phyloP scores from a whole-genome alignment of 2,113 vertebrate species.

The Rhegmatorhina hoffmannsi region DNA sequence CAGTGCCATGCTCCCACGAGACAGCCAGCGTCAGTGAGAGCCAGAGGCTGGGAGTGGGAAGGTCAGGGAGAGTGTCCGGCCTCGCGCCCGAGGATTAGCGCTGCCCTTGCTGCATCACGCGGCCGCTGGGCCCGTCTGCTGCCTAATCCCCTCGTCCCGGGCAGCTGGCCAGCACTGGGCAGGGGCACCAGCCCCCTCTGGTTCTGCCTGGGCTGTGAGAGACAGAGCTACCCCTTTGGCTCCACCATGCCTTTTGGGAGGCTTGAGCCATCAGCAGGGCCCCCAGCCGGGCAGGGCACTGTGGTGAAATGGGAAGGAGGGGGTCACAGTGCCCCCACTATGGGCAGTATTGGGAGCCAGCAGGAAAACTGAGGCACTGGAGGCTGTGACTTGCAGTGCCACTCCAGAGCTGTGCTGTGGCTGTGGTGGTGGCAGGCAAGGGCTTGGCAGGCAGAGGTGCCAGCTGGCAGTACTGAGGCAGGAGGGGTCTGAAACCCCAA shows the following conservation, averaged over 20 bases:
- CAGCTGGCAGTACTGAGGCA: neutral
- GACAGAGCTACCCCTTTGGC: neutral
- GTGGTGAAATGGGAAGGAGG: neutral
- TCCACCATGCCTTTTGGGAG: accelerated
- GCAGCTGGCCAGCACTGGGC: neutral
- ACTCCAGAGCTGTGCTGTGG: neutral
- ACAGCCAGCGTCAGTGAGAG: accelerated
- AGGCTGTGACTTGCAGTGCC: neutral
- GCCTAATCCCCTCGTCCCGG: neutral
- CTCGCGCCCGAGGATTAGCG: neutral
- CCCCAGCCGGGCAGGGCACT: neutral
- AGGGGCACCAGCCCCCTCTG: neutral
- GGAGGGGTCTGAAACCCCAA: neutral
- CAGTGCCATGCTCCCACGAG: accelerated
- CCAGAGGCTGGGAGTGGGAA: neutral
- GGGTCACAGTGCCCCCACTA: accelerated
- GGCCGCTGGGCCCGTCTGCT: neutral
- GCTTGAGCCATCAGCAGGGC: neutral
- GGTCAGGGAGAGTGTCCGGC: neutral
- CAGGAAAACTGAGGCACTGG: neutral
- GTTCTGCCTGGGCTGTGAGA: neutral
- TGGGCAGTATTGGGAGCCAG: neutral
- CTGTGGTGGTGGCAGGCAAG: neutral
- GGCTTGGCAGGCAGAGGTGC: neutral
- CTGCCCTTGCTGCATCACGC: neutral